Evolutionary conservation across 2,797 vertebrate genomes (phyloP), one percentile per base, ranked within the genome.

Genomic region (Sebastiscus tertius): DNA sequence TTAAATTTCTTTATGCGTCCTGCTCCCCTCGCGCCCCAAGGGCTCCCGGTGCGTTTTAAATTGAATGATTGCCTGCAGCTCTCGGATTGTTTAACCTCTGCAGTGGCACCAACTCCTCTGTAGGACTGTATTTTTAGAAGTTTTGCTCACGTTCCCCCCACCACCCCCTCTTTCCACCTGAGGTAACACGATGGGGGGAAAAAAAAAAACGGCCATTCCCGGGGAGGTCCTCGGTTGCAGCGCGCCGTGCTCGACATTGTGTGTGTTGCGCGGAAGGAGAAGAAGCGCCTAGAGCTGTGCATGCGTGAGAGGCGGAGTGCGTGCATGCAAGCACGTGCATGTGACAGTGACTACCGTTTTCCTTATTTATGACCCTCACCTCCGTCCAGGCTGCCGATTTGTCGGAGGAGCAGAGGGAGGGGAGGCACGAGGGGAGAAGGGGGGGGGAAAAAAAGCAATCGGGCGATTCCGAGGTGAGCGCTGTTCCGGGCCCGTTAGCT

Each of bases 1-100:
- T 95, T 95, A 95, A 93, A 94, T 94, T 94, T 94, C 93, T 95
- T 94, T 92, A 95, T 93, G 93, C 87, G 87, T 92, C 93, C 89
- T 88, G 85, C 89, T 94, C 89, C 85, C 91, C 90, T 80, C 20
- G 75, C 69, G 79, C 90, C 92, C 90, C 91, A 89, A 93, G 90
- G 93, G 93, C 92, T 93, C 94, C 93, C 66, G 91, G 92, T 86
- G 93, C 79, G 91, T 94, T 95, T 95, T 94, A 95, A 96, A 95
- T 93, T 95, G 95, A 96, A 95, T 95, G 95, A 95, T 96, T 94
- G 95, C 94, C 95, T 93, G 93, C 93, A 95, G 95, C 94, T 92
- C 90, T 93, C 83, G 80, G 93, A 94, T 94, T 94, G 94, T 94
- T 95, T 95, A 94, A 96, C 94, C 95, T 95, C 92, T 87, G 92